Evolutionary conservation across 2,888 invertebrate species (phyloP).

Genomic region (Dorcus hopei): DNA sequence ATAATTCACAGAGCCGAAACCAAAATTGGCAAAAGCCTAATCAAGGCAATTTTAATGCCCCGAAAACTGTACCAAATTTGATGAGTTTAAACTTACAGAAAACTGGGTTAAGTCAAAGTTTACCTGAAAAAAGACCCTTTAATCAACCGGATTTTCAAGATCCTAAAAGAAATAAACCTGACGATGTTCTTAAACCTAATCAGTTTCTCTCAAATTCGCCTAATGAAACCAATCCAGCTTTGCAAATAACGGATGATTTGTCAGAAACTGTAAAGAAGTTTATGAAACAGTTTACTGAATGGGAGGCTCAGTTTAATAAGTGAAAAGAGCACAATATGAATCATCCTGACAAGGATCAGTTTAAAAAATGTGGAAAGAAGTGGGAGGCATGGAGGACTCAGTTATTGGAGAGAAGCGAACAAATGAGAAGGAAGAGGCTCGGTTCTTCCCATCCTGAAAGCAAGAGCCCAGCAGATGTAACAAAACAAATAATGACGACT

Average conservation of each 20-base stretch:
- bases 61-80: slow-evolving; percentile 28
- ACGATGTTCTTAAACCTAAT: not conserved
- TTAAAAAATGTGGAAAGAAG: slow-evolving; percentile 81
- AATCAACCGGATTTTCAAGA: slow-evolving; percentile 19
- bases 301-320: slow-evolving; percentile 88
- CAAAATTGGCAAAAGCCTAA: slow-evolving; percentile 32
- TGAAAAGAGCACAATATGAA: slow-evolving; percentile 90
- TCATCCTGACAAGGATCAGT: slow-evolving; percentile 86
- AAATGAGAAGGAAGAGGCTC: slow-evolving; percentile 69
- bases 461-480: not conserved
- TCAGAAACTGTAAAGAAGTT: slow-evolving; percentile 78
- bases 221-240: not conserved
- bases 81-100: slow-evolving; percentile 17
- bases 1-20: slow-evolving; percentile 4
- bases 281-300: slow-evolving; percentile 83
- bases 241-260: slow-evolving; percentile 37
- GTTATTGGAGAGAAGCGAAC: slow-evolving; percentile 73
- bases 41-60: slow-evolving; percentile 32
- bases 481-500: not conserved
- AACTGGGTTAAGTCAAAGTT: slow-evolving; percentile 7
- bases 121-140: slow-evolving; percentile 19
- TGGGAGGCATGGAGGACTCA: slow-evolving; percentile 83
- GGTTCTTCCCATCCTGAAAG: slow-evolving; percentile 24
- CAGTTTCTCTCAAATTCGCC: not conserved
- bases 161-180: slow-evolving; percentile 25